Evolutionary conservation across 2,797 vertebrate genomes (phyloP).

Genomic region (Sebastes glaucus): DNA sequence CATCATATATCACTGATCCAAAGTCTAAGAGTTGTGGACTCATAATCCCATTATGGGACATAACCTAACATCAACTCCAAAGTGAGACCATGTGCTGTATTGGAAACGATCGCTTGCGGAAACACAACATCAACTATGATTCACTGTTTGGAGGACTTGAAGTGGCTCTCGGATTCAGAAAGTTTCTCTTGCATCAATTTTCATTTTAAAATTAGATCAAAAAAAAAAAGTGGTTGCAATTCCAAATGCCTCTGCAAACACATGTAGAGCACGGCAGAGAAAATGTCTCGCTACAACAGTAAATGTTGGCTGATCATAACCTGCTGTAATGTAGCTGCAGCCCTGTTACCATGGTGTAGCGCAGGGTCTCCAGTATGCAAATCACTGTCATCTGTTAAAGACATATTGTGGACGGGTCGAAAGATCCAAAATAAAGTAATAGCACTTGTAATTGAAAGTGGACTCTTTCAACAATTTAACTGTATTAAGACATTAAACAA

Average conservation of each 20-base stretch:
- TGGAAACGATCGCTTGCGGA: not conserved
- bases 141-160: constrained; percentile 6
- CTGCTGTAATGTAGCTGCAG: constrained; percentile 33
- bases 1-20: constrained; percentile 52
- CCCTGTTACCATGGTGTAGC: constrained; percentile 54
- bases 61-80: constrained; percentile 23
- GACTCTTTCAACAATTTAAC: not conserved
- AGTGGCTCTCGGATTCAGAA: constrained; percentile 29
- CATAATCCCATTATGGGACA: constrained; percentile 36
- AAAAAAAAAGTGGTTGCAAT: not conserved
- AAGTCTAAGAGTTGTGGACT: constrained; percentile 27
- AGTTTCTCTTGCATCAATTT: constrained; percentile 19
- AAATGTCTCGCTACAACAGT: not conserved
- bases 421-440: not conserved
- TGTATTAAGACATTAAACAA: not conserved
- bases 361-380: constrained; percentile 37
- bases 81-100: constrained; percentile 12
- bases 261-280: not conserved
- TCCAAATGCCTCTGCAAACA: not conserved
- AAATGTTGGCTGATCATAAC: constrained; percentile 55
- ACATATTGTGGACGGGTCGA: not conserved
- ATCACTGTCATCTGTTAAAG: constrained; percentile 45
- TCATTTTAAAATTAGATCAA: not conserved
- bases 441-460: not conserved
- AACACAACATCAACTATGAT: constrained; percentile 2